These are phyloP conservation scores for Hofmannophila pseudospretella DNA, from an alignment of 2,888 invertebrate genomes.

Conservation along the genomic window DNA sequence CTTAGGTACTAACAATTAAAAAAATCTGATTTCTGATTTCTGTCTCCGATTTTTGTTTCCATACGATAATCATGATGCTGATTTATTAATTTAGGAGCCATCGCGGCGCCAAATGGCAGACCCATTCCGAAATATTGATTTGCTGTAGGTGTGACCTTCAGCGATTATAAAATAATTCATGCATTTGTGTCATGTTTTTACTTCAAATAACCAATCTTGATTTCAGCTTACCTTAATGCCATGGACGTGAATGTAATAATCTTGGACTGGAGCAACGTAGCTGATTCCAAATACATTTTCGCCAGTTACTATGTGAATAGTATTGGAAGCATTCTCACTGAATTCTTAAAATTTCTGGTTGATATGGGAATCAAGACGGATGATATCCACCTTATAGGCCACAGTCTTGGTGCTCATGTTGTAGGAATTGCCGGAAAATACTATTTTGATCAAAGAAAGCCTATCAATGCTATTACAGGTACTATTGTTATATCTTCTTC, in stretches of 20 bases:
- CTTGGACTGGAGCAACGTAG: slow-evolving; percentile 16
- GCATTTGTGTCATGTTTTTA: no score
- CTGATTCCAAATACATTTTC: neutral
- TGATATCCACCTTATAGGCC: slow-evolving; percentile 29
- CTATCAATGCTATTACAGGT: slow-evolving; percentile 1
- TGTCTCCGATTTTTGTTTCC: no score
- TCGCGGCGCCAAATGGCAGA: no score
- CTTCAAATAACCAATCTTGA: neutral
- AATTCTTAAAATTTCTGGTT: slow-evolving; percentile 2
- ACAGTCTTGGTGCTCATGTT: slow-evolving; percentile 52
- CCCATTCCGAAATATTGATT: no score
- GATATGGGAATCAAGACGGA: slow-evolving; percentile 3
- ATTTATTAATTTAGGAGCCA: no score
- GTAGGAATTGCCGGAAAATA: slow-evolving; percentile 37
- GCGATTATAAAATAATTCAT: no score
- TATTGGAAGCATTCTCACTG: slow-evolving; percentile 1
- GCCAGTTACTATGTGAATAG: neutral
- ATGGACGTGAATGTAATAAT: slow-evolving; percentile 5
- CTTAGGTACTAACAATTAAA: no score
- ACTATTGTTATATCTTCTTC: no score
- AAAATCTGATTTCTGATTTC: no score
- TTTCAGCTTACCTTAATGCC: slow-evolving; percentile 1
- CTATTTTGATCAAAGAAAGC: neutral
- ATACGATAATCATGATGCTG: no score
- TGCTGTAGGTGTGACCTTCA: no score